These are phyloP conservation scores for Botrylloides violaceus DNA, from an alignment of 23 tunicate genomes.

Conservation along the genomic window DNA sequence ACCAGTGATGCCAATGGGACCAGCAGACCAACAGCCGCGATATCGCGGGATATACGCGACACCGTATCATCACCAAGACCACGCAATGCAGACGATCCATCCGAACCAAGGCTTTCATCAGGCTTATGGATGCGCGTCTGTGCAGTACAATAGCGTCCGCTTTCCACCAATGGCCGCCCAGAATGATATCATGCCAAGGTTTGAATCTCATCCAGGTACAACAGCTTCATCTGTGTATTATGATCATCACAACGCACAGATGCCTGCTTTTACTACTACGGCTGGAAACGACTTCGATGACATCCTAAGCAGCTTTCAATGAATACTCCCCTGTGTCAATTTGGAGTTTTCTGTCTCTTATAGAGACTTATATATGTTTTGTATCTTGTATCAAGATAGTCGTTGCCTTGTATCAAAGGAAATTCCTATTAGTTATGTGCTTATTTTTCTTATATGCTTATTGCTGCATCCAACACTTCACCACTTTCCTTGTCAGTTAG, in stretches of 20 bases:
- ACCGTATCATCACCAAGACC: no score
- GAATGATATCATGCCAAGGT: not conserved
- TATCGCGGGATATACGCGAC: not conserved
- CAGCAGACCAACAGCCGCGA: no score
- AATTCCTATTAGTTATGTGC: not conserved
- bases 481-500: no score
- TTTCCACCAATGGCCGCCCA: not conserved
- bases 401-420: not conserved
- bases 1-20: not conserved
- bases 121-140: not conserved
- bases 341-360: not conserved
- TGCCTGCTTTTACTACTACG: not conserved
- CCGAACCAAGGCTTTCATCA: no score
- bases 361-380: not conserved
- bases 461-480: no score
- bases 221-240: not conserved
- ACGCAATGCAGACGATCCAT: no score
- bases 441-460: no score
- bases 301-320: not conserved
- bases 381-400: not conserved
- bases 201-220: not conserved
- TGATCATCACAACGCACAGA: not conserved
- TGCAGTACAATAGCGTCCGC: not conserved
- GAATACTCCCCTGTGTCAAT: not conserved
- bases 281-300: not conserved